Evolutionary conservation across 2,888 invertebrate genomes (phyloP), one percentile per base, ranked within the genome.

Genomic region (Epirrhoe alternata): DNA sequence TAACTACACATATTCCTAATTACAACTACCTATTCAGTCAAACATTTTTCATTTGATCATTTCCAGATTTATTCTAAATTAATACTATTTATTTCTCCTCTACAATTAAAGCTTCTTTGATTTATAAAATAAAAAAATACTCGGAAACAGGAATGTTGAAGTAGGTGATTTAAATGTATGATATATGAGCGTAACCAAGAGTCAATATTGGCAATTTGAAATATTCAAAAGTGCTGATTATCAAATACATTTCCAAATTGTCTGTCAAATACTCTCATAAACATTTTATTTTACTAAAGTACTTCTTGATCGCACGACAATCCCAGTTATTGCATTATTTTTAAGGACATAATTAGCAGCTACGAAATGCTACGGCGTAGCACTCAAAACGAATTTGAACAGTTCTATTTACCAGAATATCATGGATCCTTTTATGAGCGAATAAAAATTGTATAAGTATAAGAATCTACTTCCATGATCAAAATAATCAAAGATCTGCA

Each of bases 101-200:
- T 85, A 88, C 62, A 84, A 81, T 91, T 92, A 91, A 92, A 92
- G 91, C 91, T 91, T 88, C 86, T 85, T 90, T 87, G 83, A 83
- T 84, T 89, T 83, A 83, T 80, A 77, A 83, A 85, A 82, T 86
- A 85, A 86, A 72, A n/a, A 51, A 50, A 57, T 38, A 64, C 12
- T 38, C n/a, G 35, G 17, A 33, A 8, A 5, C 12, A 60, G 60
- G 64, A 65, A 65, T 64, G 60, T 55, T 12, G 12, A 60, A 31
- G 38, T 42, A 50, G 31, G 12, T 51, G 49, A 6, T 42, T 42
- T 30, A 35, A 42, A 35, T 14, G 30, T 45, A 45, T 45, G 12
- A n/a, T 55, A n/a, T 8, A 24, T 38, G 47, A 30, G n/a, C 10
- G 56, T 24, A 47, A 2, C 47, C n/a, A 42, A 38, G 55, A 30